Conservation (phyloP, 2,888 invertebrate species). For the Eutolmus rufibarbis region DNA sequence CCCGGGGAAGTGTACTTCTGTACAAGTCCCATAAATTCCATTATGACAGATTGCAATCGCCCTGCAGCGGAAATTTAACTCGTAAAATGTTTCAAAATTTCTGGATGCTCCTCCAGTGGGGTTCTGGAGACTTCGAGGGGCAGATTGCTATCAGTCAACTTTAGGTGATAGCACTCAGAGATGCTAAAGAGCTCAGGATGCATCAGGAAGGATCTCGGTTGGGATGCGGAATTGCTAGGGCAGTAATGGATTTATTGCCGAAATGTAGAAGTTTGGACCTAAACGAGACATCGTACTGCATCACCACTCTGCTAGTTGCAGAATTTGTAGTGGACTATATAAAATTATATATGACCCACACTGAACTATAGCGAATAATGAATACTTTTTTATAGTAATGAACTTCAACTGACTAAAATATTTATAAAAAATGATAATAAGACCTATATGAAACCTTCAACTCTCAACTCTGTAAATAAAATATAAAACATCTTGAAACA, state of each 20-base stretch:
- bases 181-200: background rate
- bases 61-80: slow-evolving; percentile 52
- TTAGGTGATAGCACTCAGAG: background rate
- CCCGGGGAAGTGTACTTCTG: slow-evolving; percentile 2
- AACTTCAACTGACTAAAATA: too few relatives aligned
- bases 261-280: background rate
- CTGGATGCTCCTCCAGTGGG: slow-evolving; percentile 39
- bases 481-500: too few relatives aligned
- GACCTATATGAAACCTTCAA: too few relatives aligned
- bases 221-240: background rate
- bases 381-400: too few relatives aligned
- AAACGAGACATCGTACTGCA: background rate
- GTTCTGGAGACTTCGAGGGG: background rate
- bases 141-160: slow-evolving; percentile 18
- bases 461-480: too few relatives aligned
- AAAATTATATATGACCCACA: background rate
- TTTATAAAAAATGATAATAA: too few relatives aligned
- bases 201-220: slow-evolving; percentile 10
- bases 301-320: background rate
- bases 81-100: slow-evolving; percentile 51
- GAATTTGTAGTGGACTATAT: background rate
- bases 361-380: too few relatives aligned
- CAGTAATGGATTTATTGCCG: background rate
- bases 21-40: slow-evolving; percentile 51
- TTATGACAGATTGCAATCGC: slow-evolving; percentile 53